Conservation (phyloP, 2,888 invertebrate species). For the Watsonalla cultraria region DNA sequence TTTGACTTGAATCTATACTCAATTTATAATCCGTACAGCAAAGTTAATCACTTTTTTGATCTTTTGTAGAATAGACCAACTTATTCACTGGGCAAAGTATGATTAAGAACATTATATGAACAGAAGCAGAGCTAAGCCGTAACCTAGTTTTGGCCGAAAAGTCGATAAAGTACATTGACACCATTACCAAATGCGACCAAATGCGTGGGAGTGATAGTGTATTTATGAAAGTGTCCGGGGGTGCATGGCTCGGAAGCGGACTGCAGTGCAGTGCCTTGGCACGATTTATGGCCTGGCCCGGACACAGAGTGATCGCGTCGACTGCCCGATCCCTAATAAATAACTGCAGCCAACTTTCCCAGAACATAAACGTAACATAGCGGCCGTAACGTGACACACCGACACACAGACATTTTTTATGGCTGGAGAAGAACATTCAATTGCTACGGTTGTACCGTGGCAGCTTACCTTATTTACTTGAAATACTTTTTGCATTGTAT, state of each 20-base stretch:
- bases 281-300: slow-evolving; percentile 53
- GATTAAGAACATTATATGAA: too few relatives aligned
- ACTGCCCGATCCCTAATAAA: slow-evolving; percentile 62
- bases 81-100: too few relatives aligned
- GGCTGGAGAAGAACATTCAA: slow-evolving; percentile 23
- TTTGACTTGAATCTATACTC: too few relatives aligned
- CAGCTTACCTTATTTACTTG: background rate
- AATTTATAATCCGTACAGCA: too few relatives aligned
- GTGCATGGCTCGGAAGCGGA: slow-evolving; percentile 45
- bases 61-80: too few relatives aligned
- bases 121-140: background rate
- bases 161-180: slow-evolving; percentile 4
- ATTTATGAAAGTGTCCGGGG: slow-evolving; percentile 44
- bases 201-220: slow-evolving; percentile 38
- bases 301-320: slow-evolving; percentile 56
- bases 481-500: too few relatives aligned
- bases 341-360: slow-evolving; percentile 47
- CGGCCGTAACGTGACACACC: slow-evolving; percentile 20
- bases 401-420: slow-evolving; percentile 33
- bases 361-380: slow-evolving; percentile 12
- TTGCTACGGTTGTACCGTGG: slow-evolving; percentile 19
- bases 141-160: background rate
- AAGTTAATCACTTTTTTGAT: too few relatives aligned
- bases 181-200: slow-evolving; percentile 14
- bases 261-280: slow-evolving; percentile 53